Base-by-base conservation (phyloP, 2,888 invertebrate species). In the Caenorhabditis drosophilae region DNA sequence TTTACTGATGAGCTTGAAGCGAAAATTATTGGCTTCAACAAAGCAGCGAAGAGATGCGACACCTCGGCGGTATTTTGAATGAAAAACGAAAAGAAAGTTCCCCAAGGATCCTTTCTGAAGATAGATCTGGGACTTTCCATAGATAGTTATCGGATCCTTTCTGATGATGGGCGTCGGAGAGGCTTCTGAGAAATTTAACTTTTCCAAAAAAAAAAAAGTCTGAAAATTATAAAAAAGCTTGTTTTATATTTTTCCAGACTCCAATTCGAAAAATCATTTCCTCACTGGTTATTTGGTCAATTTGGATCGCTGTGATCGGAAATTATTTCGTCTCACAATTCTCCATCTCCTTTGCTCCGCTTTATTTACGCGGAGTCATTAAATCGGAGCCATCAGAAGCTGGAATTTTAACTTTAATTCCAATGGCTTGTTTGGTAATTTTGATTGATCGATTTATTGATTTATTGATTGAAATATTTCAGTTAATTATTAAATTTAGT, bases 231-330 rank as follows among this genome's bases (percentile, higher is more conserved):
- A n/a, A n/a, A n/a, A n/a, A n/a, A n/a, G n/a, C n/a, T n/a, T n/a
- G n/a, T n/a, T n/a, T n/a, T n/a, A n/a, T n/a, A n/a, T n/a, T n/a
- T n/a, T 50, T 63, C 40, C 61, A 68, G 67, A 59, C 71, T 6
- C 77, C 77, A 9, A 50, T 72, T 47, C 47, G 35, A 15, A 54
- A 70, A 36, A 75, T 75, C 34, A 58, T 75, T 25, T 56, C 62
- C 15, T 67, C 70, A 4, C 53, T 71, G 0, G 70, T 70, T 23
- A 73, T 75, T 31, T 71, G 70, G 71, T 68, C 68, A 11, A 61
- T 71, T 3, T 75, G 75, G 75, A 55, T 70, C n/a, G 75, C 75
- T 3, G 72, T 73, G 4, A 56, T 73, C 22, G 75, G 75, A n/a
- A 75, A 69, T 47, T 75, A 67, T 40, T 38, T 75, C 35, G 75